These are phyloP conservation scores for Scaeva pyrastri DNA, from an alignment of 2,888 invertebrate species.

Conservation along the genomic window DNA sequence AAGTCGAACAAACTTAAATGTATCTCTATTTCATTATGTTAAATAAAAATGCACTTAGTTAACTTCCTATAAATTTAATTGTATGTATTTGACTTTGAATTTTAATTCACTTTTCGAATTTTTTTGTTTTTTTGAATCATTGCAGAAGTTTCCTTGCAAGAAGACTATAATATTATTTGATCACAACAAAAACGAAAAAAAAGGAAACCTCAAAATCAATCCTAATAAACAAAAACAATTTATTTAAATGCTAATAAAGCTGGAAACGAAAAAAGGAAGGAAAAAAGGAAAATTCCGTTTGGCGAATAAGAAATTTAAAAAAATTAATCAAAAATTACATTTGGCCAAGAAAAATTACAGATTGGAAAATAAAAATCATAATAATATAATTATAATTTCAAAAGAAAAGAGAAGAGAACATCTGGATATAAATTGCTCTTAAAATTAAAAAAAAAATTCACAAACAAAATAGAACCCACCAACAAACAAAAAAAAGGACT, in stretches of 20 bases:
- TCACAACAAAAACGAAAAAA: neutral
- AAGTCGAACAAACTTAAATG: too few species aligned
- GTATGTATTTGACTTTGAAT: too few species aligned
- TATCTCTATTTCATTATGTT: too few species aligned
- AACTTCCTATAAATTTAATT: too few species aligned
- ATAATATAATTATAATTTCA: conserved; percentile 8
- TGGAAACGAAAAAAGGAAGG: conserved; percentile 79
- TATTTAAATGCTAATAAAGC: conserved; percentile 80
- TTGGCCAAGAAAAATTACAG: conserved; percentile 65
- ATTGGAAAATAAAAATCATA: conserved; percentile 68
- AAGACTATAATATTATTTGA: neutral
- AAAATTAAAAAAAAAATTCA: neutral
- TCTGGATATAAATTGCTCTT: conserved; percentile 41
- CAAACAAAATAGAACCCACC: conserved; percentile 47
- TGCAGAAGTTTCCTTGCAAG: conserved; percentile 82
- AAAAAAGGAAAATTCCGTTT: conserved; percentile 83
- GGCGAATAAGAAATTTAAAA: conserved; percentile 78
- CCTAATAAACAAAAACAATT: conserved; percentile 51
- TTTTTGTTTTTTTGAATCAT: conserved; percentile 78
- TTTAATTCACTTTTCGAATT: conserved; percentile 47
- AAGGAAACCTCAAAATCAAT: conserved; percentile 20
- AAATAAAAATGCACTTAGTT: conserved; percentile 69
- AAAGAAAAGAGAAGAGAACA: conserved; percentile 32
- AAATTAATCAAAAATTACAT: conserved; percentile 61
- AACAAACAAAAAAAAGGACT: conserved; percentile 46